Percentiles rank a stretch among this genome's conserved stretches.
These are phyloP conservation scores for Danio aesculapii DNA, from an alignment of 2,797 vertebrate species.

Conservation along the genomic window DNA sequence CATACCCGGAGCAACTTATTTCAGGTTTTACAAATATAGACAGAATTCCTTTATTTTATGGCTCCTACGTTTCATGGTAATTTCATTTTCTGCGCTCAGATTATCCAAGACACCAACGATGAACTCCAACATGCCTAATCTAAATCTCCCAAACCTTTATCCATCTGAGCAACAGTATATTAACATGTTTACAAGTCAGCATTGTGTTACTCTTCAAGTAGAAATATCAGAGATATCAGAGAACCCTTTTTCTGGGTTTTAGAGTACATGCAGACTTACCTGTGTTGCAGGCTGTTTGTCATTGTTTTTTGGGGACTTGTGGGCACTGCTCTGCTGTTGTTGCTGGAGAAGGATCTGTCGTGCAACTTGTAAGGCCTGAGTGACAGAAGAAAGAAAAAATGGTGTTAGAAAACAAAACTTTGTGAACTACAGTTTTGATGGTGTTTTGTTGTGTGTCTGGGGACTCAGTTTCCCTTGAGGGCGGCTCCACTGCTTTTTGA, in stretches of 20 bases:
- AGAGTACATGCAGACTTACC: constrained; percentile 73
- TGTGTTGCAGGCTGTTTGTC: constrained; percentile 92
- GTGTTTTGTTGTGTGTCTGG: constrained; percentile 44
- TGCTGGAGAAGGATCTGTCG: constrained; percentile 94
- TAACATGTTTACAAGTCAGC: not conserved
- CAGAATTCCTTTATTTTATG: too few species aligned
- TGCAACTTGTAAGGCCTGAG: constrained; percentile 93
- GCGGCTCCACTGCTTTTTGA: constrained; percentile 57
- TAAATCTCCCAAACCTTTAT: not conserved
- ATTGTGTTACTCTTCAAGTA: not conserved
- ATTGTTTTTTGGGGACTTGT: constrained; percentile 92
- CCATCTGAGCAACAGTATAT: not conserved
- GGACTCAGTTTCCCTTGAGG: constrained; percentile 60
- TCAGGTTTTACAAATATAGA: too few species aligned
- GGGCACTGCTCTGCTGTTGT: constrained; percentile 81
- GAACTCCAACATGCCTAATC: not conserved
- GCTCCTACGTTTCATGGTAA: too few species aligned
- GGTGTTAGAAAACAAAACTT: constrained; percentile 50
- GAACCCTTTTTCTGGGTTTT: too few species aligned
- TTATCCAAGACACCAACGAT: not conserved
- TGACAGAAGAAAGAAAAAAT: constrained; percentile 52
- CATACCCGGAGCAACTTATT: too few species aligned
- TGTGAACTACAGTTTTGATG: constrained; percentile 64
- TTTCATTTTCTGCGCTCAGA: too few species aligned
- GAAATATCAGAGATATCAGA: not conserved